A percentile compares a stretch with the other conserved stretches of the same genome.
These are phyloP conservation scores for Acleris sparsana DNA, from an alignment of 2,888 invertebrate genomes.

Conservation along the genomic window DNA sequence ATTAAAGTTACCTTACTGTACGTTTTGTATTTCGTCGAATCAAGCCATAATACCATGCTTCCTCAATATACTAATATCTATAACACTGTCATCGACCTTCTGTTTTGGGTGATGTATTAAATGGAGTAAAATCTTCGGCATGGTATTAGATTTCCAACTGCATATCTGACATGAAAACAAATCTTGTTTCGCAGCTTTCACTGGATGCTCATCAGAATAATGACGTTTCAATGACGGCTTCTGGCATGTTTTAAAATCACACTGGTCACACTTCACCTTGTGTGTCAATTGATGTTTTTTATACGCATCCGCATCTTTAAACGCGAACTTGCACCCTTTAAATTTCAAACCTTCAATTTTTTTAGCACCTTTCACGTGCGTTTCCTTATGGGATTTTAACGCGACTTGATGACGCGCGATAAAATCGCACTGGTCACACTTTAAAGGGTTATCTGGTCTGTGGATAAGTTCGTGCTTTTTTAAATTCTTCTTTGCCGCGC, in stretches of 20 bases:
- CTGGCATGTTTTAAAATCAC: slow-evolving; percentile 42
- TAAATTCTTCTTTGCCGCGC: slow-evolving; percentile 68
- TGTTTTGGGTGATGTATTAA: slow-evolving; percentile 72
- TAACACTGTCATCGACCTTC: slow-evolving; percentile 46
- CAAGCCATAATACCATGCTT: slow-evolving; percentile 48
- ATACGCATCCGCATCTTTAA: slow-evolving; percentile 34
- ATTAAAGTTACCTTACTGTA: no score
- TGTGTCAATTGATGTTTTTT: slow-evolving; percentile 33
- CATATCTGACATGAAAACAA: slow-evolving; percentile 57
- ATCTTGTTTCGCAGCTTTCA: slow-evolving; percentile 27
- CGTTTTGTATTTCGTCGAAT: not conserved
- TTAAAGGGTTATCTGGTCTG: slow-evolving; percentile 59
- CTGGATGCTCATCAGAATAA: slow-evolving; percentile 35
- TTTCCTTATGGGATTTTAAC: slow-evolving; percentile 48
- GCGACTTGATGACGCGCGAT: slow-evolving; percentile 55
- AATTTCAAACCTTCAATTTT: slow-evolving; percentile 10
- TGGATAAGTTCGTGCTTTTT: slow-evolving; percentile 68
- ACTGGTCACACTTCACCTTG: slow-evolving; percentile 42
- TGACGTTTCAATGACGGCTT: slow-evolving; percentile 41
- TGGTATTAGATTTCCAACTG: slow-evolving; percentile 52
- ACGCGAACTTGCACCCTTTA: slow-evolving; percentile 28
- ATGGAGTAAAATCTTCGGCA: slow-evolving; percentile 60
- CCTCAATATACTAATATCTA: slow-evolving; percentile 54
- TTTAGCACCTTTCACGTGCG: slow-evolving; percentile 37
- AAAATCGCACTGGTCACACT: slow-evolving; percentile 57